Base-by-base conservation (phyloP, 2,888 invertebrate genomes). In the Strigamia maritima region DNA sequence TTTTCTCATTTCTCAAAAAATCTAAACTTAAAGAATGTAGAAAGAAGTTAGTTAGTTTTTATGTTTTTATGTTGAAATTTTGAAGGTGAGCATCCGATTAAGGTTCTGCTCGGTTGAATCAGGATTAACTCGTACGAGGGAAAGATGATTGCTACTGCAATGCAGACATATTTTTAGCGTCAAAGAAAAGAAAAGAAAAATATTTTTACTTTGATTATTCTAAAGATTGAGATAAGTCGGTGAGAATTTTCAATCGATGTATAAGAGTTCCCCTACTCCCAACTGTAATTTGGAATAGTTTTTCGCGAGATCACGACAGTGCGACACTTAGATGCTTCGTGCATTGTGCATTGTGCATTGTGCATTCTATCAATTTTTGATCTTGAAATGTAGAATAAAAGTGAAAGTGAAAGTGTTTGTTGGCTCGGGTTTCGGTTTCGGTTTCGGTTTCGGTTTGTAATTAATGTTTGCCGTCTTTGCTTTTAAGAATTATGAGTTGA, bases 401-500 rank as follows among this genome's bases (percentile, higher is more conserved):
- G n/a, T n/a, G n/a, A n/a, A n/a, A n/a, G n/a, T n/a, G n/a, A n/a
- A n/a, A n/a, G 35, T 35, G 35, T 6, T 2, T 35, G 35, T 35
- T 35, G 6, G 35, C 0, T 4, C 10, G 0, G 2, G 35, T 35
- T 35, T 35, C 0, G 35, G n/a, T n/a, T 35, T 8, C 2, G 7
- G 2, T 35, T 1, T 35, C 0, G 35, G 31, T 4, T 31, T 31
- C 7, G 31, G 31, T 7, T 31, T 31, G 2, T 70, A 70, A 70
- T 70, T 70, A 70, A 70, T 70, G 70, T 70, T 70, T 28, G 26
- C 70, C 14, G 70, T 70, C 28, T 70, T 70, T 70, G 26, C 70
- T 70, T 70, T 70, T 4, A 70, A 70, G 70, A 70, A 70, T 70
- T 70, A 70, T 70, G 70, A 70, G 70, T 28, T 28, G 70, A 70